Percentiles rank a stretch among this genome's conserved stretches.
Conservation (phyloP, 2,888 invertebrate species). For the Hyposoter dolosus region DNA sequence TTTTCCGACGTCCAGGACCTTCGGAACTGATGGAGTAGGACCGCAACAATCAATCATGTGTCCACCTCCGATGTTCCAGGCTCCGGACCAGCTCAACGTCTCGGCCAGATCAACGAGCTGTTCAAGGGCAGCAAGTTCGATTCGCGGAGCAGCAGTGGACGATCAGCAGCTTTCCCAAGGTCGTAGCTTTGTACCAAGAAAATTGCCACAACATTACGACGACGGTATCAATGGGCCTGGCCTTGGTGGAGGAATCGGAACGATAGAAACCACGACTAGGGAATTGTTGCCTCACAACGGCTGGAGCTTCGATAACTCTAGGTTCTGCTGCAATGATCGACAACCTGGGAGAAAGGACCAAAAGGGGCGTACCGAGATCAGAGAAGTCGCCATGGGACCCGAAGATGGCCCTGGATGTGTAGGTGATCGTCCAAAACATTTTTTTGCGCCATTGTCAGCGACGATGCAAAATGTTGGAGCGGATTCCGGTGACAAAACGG, state of each 20-base stretch:
- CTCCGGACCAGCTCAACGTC: slow-evolving; percentile 35
- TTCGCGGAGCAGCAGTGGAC: slow-evolving; percentile 69
- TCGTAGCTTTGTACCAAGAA: slow-evolving; percentile 64
- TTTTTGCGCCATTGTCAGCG: slow-evolving; percentile 78
- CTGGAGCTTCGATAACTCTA: slow-evolving; percentile 56
- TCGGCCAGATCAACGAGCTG: slow-evolving; percentile 35
- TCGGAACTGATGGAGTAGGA: not conserved
- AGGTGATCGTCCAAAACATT: slow-evolving; percentile 76
- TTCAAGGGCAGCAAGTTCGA: slow-evolving; percentile 12
- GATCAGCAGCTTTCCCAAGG: slow-evolving; percentile 73
- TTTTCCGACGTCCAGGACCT: slow-evolving; percentile 16
- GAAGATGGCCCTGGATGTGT: slow-evolving; percentile 35
- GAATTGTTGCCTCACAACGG: slow-evolving; percentile 62
- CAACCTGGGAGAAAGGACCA: slow-evolving; percentile 1
- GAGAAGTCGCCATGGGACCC: not conserved
- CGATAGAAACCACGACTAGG: slow-evolving; percentile 8
- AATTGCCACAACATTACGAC: slow-evolving; percentile 33
- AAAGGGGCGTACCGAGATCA: not conserved
- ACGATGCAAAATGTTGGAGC: slow-evolving; percentile 69
- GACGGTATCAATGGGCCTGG: slow-evolving; percentile 27
- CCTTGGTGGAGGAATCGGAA: not conserved
- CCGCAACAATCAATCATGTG: slow-evolving; percentile 25
- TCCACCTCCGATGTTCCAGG: slow-evolving; percentile 20
- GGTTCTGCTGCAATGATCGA: slow-evolving; percentile 11
- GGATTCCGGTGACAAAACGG: slow-evolving; percentile 65